Evolutionary conservation across 2,888 invertebrate genomes (phyloP), one percentile per base, ranked within the genome.

Genomic region (Chelonus formosanus): DNA sequence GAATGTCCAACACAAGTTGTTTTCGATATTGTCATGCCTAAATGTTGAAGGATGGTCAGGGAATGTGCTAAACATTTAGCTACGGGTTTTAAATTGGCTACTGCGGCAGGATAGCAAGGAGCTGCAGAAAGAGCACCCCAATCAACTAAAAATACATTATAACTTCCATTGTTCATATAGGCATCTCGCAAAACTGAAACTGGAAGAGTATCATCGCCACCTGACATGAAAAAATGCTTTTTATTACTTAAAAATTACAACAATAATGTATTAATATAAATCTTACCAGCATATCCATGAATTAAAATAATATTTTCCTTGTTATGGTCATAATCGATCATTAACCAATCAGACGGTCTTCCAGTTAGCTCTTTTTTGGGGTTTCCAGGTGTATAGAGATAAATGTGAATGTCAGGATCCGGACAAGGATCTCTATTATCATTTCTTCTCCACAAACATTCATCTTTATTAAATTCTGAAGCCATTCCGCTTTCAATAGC

Each of bases 1-100:
- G 91, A 91, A 84, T 93, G 93, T 0, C 93, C 93, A 1, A 93
- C 90, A 79, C 93, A 93, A 0, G 90, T 91, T 45, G 92, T 88
- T 52, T 86, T 85, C 70, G 89, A 88, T 3, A 91, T 89, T 60
- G 88, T 85, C 52, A 91, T 84, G 0, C 92, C 92, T 3, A 90
- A 87, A 68, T 88, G 86, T 35, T 92, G 86, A 58, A 93, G 84
- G 3, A 86, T 85, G 4, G 87, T 89, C 50, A 92, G 82, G 3
- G 90, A 87, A 31, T 88, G 88, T 0, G 91, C 91, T 0, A 90
- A 86, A 78, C 93, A 93, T 64, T 89, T 87, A 0, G 91, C 91
- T 4, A 90, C 91, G 0, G 91, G 88, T 63, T 89, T 88, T 74
- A 92, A 85, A 83, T 93, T 93, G 78, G 92, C 90, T 0, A 93